Percentiles rank a stretch among this genome's conserved stretches.
Evolutionary conservation across 2,113 vertebrate genomes (phyloP).

Genomic region (Microtus oregoni): DNA sequence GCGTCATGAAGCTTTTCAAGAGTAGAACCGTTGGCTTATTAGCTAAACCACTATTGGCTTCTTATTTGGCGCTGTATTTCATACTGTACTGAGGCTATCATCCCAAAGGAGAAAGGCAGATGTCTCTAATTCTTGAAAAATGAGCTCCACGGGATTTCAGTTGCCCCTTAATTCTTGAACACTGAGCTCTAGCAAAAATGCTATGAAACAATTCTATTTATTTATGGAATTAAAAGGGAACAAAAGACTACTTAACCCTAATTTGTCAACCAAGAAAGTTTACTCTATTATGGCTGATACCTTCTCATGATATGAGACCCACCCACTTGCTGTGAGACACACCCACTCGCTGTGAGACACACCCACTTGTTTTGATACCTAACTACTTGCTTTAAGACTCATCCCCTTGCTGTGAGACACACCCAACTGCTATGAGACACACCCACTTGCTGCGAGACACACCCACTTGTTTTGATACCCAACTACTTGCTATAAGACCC

Average conservation of each 20-base stretch:
- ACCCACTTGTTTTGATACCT: not conserved
- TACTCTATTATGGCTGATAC: not conserved
- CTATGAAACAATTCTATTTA: not conserved
- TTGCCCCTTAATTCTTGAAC: constrained; percentile 43
- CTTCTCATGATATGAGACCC: not conserved
- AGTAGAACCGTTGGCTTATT: constrained; percentile 19
- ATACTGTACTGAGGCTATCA: not conserved
- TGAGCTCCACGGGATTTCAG: not conserved
- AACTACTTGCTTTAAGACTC: not conserved
- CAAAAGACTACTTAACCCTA: not conserved
- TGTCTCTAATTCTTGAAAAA: constrained; percentile 36
- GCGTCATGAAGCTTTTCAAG: constrained; percentile 21
- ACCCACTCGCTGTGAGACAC: not conserved
- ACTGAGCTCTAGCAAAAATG: constrained; percentile 1
- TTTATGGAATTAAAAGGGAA: constrained; percentile 18
- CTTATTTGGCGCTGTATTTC: not conserved
- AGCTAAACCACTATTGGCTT: constrained; percentile 6
- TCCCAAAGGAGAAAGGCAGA: not conserved
- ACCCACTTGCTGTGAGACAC: not conserved
- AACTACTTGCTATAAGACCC: not conserved
- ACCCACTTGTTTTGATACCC: not conserved
- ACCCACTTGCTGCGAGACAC: not conserved
- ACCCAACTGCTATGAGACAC: not conserved
- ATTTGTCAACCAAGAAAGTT: constrained; percentile 32
- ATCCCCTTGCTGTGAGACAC: not conserved